Evolutionary conservation across 2,113 vertebrate genomes (phyloP).

Genomic region (Saccopteryx bilineata): DNA sequence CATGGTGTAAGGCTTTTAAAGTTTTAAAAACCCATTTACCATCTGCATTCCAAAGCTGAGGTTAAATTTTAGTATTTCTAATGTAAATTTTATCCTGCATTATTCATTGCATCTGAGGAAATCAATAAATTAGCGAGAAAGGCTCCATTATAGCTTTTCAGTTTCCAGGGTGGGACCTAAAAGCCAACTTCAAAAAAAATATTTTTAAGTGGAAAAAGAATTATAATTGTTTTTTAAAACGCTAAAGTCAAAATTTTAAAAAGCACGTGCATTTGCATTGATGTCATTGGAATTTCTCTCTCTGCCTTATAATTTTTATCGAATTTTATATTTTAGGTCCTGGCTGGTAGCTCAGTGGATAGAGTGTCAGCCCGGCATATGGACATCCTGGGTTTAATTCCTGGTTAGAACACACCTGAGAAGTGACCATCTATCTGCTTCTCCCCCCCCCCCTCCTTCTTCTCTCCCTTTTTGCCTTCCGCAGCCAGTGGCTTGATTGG

Average conservation of each 20-base stretch:
- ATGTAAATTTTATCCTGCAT: constrained; percentile 54
- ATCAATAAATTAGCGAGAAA: constrained; percentile 74
- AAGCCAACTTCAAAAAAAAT: not conserved
- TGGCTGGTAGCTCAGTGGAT: no score
- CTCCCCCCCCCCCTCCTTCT: no score
- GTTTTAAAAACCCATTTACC: not conserved
- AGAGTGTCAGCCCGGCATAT: no score
- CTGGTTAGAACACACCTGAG: no score
- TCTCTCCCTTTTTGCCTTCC: no score
- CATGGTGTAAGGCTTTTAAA: not conserved
- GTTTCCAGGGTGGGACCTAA: constrained; percentile 21
- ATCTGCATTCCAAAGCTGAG: constrained; percentile 35
- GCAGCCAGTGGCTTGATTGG: no score
- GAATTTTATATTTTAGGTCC: not conserved
- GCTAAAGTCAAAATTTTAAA: accelerated
- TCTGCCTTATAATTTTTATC: not conserved
- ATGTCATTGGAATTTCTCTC: not conserved
- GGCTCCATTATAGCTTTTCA: constrained; percentile 3
- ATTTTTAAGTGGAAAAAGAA: not conserved
- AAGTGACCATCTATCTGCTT: no score
- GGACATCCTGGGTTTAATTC: no score
- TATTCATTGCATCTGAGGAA: constrained; percentile 55
- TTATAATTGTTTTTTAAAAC: not conserved
- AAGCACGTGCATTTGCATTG: not conserved
- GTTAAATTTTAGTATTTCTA: constrained; percentile 31